Evolutionary conservation across 2,797 vertebrate species (phyloP), one percentile per base, ranked within the genome.

Genomic region (Centropyge bicolor): DNA sequence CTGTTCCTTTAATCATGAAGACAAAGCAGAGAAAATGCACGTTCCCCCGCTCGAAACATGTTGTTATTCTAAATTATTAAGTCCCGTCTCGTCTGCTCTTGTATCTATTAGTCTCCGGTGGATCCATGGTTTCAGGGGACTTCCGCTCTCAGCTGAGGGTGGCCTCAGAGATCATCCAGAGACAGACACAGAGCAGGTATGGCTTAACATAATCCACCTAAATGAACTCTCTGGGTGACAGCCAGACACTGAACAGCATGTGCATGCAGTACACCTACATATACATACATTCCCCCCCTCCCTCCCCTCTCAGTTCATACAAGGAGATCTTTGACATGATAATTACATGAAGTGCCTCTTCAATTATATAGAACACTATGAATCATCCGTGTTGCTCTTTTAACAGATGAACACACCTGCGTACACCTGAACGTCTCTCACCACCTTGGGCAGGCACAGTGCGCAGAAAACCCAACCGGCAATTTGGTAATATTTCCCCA

Each of bases 121-220:
- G 62, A 79, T 84, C 41, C 61, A 22, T 49, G 2, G 10, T 78
- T 86, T 80, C 56, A 71, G 73, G 81, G 91, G 73, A 88, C 84
- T 89, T 89, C 87, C 86, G 22, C 84, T 85, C 80, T 72, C 73
- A 86, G 69, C 73, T 67, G 70, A 90, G 88, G 91, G 86, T 90
- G 90, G 86, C 81, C 87, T 74, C 70, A 70, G 70, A 85, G 73
- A 90, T 90, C 89, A 89, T 83, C 84, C 70, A 52, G 83, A 90
- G 88, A 89, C 87, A 91, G 81, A 89, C 77, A 51, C 52, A 70
- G 83, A 89, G 76, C 85, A 85, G 88, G 80, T 92, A 90, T 69
- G 87, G 89, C 84, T 93, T 91, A 92, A 72, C 83, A 84, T 93
- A 91, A 93, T 93, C 90, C 88, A 78, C 78, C 89, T 88, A 78